These are phyloP conservation scores for Pyrocephalus nanus DNA, from an alignment of 2,797 vertebrate genomes.

Conservation along the genomic window DNA sequence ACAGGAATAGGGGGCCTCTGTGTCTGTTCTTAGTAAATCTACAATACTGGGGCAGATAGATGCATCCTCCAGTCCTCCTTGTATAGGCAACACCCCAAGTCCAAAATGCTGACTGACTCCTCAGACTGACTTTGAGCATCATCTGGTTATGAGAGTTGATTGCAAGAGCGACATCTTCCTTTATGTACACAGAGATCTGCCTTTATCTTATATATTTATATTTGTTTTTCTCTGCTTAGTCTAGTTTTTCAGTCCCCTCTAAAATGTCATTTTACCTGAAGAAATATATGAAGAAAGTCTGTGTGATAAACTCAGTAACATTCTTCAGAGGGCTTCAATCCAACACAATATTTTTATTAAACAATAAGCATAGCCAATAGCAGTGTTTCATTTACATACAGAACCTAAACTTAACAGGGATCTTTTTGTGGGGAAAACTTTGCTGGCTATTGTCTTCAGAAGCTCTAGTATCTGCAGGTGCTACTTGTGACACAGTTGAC, in stretches of 20 bases:
- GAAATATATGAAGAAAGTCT: background rate
- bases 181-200: background rate
- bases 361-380: background rate
- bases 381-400: background rate
- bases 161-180: background rate
- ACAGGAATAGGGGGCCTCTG: fast-evolving
- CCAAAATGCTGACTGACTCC: background rate
- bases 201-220: background rate
- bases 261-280: background rate
- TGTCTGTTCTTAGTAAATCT: background rate
- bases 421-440: background rate
- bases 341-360: background rate
- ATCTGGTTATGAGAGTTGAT: background rate
- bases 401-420: background rate
- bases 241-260: background rate
- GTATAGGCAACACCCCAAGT: background rate
- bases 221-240: background rate
- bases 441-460: background rate
- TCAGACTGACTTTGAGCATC: background rate
- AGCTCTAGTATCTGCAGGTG: background rate
- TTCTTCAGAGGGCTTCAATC: background rate
- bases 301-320: background rate
- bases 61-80: background rate
- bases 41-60: background rate
- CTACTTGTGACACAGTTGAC: background rate